A percentile compares a stretch with the other conserved stretches of the same genome.
Conservation (phyloP, 2,113 vertebrate genomes). For the Heptranchias perlo region DNA sequence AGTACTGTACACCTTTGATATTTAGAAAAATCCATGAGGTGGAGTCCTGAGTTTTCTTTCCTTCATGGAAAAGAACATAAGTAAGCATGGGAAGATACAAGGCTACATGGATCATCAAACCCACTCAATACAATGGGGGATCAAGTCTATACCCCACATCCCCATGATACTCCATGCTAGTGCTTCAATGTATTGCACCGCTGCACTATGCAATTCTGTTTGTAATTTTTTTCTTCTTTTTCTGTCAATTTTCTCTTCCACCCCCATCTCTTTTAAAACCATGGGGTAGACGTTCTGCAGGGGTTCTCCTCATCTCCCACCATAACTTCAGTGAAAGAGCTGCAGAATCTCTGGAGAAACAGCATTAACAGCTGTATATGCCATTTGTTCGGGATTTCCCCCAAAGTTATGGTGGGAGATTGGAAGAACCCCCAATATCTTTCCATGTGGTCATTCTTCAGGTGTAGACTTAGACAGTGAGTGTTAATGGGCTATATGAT, state of each 20-base stretch:
- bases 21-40: not conserved
- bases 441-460: not conserved
- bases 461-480: not conserved
- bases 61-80: not conserved
- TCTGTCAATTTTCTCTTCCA: not conserved
- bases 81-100: not conserved
- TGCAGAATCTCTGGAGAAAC: not conserved
- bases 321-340: not conserved
- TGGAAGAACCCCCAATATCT: not conserved
- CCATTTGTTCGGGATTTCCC: not conserved
- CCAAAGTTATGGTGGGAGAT: not conserved
- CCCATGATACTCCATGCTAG: not conserved
- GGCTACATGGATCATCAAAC: not conserved
- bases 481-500: not conserved
- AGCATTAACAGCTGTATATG: not conserved
- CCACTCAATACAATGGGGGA: not conserved
- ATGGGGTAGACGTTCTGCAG: no score
- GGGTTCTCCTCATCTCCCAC: not conserved
- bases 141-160: not conserved
- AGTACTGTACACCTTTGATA: not conserved
- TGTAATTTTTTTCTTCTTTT: not conserved
- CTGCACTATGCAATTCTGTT: not conserved
- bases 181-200: not conserved
- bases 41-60: not conserved
- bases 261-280: not conserved